These are phyloP conservation scores for Papilio xuthus DNA, from an alignment of 1,140 invertebrate genomes.

Conservation along the genomic window DNA sequence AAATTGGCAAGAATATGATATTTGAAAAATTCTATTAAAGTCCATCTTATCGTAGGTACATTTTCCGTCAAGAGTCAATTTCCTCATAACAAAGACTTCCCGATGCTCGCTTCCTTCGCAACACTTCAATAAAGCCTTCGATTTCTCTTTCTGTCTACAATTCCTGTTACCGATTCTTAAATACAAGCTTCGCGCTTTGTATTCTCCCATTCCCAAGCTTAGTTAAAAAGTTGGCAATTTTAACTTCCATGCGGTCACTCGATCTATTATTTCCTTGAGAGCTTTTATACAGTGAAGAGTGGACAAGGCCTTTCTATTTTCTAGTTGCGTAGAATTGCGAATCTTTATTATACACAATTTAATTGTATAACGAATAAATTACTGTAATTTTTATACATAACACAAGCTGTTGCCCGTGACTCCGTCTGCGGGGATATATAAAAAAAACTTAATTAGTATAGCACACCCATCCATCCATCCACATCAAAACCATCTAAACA, in stretches of 20 bases:
- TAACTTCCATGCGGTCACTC: background rate
- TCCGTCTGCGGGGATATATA: no score
- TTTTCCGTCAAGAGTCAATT: background rate
- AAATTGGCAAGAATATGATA: background rate
- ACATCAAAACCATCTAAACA: no score
- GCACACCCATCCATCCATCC: no score
- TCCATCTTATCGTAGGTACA: background rate
- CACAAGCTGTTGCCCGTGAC: no score
- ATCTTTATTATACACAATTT: no score
- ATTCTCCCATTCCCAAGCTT: background rate
- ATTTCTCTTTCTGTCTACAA: background rate
- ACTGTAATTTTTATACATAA: no score
- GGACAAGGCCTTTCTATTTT: background rate
- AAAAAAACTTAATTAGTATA: no score
- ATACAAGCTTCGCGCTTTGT: background rate
- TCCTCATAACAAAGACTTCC: slow-evolving; percentile 2
- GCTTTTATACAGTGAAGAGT: background rate
- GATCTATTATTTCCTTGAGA: slow-evolving; percentile 9
- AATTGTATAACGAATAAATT: no score
- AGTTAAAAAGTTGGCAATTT: slow-evolving; percentile 12
- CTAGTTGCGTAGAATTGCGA: background rate
- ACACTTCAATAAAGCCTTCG: background rate
- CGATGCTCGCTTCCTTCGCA: background rate
- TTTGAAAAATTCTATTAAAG: background rate
- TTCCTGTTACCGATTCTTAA: background rate